Base-by-base conservation (phyloP, 1,140 invertebrate genomes). In the Cardiocondyla obscurior region DNA sequence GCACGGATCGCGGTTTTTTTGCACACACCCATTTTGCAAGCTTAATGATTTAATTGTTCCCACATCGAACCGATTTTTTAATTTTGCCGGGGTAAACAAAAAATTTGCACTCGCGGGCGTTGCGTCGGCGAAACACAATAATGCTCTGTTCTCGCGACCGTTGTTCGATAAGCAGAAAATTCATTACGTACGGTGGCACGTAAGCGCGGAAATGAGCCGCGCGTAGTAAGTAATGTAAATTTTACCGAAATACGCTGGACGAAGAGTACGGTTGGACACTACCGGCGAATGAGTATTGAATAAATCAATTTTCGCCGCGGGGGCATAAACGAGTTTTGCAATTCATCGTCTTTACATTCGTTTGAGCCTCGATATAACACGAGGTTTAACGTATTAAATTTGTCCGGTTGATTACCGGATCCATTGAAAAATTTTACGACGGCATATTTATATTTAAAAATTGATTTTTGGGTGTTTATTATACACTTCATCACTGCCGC, bases 161-260 rank as follows among this genome's bases (percentile, higher is more conserved):
- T 64, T 49, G n/a, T 69, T 79, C 62, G 62, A 42, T 79, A 79
- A 79, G 60, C 60, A 53, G 62, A 79, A 67, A 79, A 53, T 79
- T 79, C 62, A 69, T 69, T 53, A 67, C 55, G 25, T 46, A 60
- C 36, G n/a, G 25, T 16, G 33, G 33, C 22, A 57, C 19, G 70
- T 30, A 42, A 74, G 55, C n/a, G 28, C 55, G 55, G 55, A 74
- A 74, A 74, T 74, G 72, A 74, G 42, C 39, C n/a, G n/a, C 55
- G 55, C 25, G n/a, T n/a, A n/a, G n/a, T n/a, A n/a, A 42, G 28
- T 39, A 33, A 58, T 55, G 49, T 67, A 67, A 79, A 79, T 79
- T 69, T 79, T 69, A 79, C 69, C 74, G 30, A 79, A 53, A 69
- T 77, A 55, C 8, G 4, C 42, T 6, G 19, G n/a, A 67, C 30